Conservation (phyloP, 2,797 vertebrate genomes). For the Eulemur albifrons region DNA sequence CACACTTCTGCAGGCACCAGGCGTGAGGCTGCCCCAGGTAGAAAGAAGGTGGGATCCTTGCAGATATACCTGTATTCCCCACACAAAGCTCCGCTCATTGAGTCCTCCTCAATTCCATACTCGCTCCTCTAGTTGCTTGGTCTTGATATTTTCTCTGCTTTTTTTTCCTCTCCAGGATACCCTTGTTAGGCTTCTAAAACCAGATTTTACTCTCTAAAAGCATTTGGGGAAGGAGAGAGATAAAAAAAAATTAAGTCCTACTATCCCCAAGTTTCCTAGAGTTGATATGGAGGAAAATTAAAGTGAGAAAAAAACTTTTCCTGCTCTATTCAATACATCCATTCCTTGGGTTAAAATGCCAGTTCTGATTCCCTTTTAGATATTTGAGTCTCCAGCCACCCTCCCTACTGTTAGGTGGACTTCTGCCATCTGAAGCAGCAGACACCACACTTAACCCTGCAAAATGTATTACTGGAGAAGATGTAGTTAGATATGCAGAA, state of each 20-base stretch:
- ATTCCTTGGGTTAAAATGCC: constrained; percentile 33
- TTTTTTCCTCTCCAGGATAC: not conserved
- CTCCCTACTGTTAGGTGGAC: constrained; percentile 67
- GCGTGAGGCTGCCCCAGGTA: not conserved
- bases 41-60: not conserved
- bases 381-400: constrained; percentile 28
- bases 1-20: not conserved
- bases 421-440: constrained; percentile 77
- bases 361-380: constrained; percentile 44
- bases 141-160: not conserved
- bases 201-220: constrained; percentile 8
- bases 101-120: not conserved
- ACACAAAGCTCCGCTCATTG: not conserved
- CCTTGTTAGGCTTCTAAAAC: not conserved
- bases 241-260: not conserved
- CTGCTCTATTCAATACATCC: not conserved
- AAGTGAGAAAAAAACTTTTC: not conserved
- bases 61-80: too few relatives aligned
- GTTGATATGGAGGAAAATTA: not conserved
- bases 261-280: not conserved
- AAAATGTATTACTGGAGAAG: constrained; percentile 73
- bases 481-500: constrained; percentile 77
- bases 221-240: not conserved
- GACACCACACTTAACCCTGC: constrained; percentile 76
- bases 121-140: not conserved